A percentile compares a stretch with the other conserved stretches of the same genome.
These are phyloP conservation scores for Apis laboriosa DNA, from an alignment of 1,140 invertebrate genomes.

Conservation along the genomic window DNA sequence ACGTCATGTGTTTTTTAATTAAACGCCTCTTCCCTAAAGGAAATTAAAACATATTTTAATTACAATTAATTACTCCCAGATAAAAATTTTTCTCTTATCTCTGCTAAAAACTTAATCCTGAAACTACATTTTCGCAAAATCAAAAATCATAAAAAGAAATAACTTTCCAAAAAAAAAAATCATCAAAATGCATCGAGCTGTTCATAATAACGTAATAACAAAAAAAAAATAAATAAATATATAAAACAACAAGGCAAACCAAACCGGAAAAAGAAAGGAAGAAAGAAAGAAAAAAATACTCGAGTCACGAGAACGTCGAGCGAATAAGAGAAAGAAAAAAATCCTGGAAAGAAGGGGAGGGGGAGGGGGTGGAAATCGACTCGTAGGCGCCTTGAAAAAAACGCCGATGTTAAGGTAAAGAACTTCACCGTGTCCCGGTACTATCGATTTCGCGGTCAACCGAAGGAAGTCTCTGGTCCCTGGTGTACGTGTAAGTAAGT, in stretches of 20 bases:
- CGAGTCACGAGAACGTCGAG: background rate
- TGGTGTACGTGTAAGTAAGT: slow-evolving; percentile 37
- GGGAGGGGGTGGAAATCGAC: background rate
- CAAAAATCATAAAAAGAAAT: background rate
- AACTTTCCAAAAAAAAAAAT: background rate
- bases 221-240: background rate
- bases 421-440: slow-evolving; percentile 62
- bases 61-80: too few species aligned
- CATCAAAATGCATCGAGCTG: background rate
- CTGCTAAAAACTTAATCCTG: too few species aligned
- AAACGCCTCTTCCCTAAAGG: too few species aligned
- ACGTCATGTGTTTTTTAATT: too few species aligned
- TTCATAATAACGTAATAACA: background rate
- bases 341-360: background rate
- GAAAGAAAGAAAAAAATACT: background rate
- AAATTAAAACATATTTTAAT: too few species aligned
- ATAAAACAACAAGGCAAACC: background rate
- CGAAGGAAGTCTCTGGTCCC: slow-evolving; percentile 29
- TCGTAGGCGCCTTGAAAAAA: slow-evolving; percentile 52
- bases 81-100: too few species aligned
- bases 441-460: slow-evolving; percentile 69
- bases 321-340: background rate
- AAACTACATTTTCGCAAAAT: too few species aligned
- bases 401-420: slow-evolving; percentile 65
- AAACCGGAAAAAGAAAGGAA: background rate